phyloP scores from a whole-genome alignment of 2,888 invertebrate species.

The Hypomecis punctinalis region DNA sequence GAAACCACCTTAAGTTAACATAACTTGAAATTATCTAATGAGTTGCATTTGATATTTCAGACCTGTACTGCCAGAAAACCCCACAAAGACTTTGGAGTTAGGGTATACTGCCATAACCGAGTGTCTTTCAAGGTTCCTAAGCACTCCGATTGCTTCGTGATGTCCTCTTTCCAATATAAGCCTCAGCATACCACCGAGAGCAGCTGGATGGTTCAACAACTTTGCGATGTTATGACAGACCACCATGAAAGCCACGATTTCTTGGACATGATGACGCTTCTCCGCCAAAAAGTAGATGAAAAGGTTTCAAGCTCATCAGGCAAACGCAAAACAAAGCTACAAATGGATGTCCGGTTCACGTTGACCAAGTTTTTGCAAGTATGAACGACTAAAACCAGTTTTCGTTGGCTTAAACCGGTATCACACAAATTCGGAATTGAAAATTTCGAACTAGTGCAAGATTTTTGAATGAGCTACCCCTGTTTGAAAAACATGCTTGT shows the following conservation, averaged over 20 bases:
- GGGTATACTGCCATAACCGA: background rate
- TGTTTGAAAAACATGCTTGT: too few relatives aligned
- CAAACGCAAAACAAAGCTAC: background rate
- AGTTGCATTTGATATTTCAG: slow-evolving; percentile 1
- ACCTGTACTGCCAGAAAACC: background rate
- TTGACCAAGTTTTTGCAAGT: slow-evolving; percentile 1
- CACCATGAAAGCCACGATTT: background rate
- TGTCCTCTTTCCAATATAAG: background rate
- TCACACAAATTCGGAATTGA: too few relatives aligned
- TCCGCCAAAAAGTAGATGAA: background rate
- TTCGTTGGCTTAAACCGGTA: too few relatives aligned
- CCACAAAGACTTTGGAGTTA: background rate
- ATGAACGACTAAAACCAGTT: background rate
- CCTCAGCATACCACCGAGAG: background rate
- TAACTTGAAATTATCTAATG: too few relatives aligned
- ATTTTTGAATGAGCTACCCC: too few relatives aligned
- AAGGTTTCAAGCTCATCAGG: background rate
- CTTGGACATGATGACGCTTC: slow-evolving; percentile 7
- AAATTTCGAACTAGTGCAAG: too few relatives aligned
- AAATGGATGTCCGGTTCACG: background rate
- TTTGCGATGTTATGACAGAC: background rate
- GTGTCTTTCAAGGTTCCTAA: background rate
- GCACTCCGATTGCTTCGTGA: background rate
- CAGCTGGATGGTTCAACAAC: background rate
- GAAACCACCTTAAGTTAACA: too few relatives aligned